Evolutionary conservation across 2,797 vertebrate species (phyloP).

Genomic region (Carduelis carduelis): DNA sequence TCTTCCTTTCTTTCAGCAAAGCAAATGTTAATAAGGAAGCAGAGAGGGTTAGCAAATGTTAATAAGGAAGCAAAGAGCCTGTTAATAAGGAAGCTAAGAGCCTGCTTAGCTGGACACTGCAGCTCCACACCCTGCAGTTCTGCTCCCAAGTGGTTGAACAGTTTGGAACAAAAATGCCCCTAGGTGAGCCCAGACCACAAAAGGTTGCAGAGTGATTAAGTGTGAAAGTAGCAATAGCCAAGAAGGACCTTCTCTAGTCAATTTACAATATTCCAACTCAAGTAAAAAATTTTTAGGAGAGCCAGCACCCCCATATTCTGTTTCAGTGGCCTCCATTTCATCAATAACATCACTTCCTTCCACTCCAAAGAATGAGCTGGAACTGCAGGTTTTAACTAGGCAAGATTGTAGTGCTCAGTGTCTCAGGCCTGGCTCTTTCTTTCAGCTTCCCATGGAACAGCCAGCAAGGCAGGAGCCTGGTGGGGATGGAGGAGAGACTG

Average conservation of each 20-base stretch:
- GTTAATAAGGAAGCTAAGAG: too few species aligned
- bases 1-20: conserved; percentile 64
- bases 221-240: neutral
- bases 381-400: neutral
- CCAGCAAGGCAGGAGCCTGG: neutral
- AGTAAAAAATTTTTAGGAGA: neutral
- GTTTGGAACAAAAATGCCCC: neutral
- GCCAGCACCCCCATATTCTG: neutral
- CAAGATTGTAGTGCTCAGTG: neutral
- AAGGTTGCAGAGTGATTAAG: neutral
- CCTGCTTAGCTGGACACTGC: neutral
- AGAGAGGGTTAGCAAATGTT: conserved; percentile 13
- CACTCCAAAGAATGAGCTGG: neutral
- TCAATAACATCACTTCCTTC: neutral
- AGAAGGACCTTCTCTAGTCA: neutral
- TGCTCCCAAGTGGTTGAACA: neutral
- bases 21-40: conserved; percentile 43
- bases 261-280: neutral
- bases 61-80: conserved; percentile 33
- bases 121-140: neutral
- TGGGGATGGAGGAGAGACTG: neutral
- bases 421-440: neutral
- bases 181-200: neutral
- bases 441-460: neutral
- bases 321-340: neutral